Evolutionary conservation across 2,888 invertebrate genomes (phyloP).

Genomic region (Andricus curvator): DNA sequence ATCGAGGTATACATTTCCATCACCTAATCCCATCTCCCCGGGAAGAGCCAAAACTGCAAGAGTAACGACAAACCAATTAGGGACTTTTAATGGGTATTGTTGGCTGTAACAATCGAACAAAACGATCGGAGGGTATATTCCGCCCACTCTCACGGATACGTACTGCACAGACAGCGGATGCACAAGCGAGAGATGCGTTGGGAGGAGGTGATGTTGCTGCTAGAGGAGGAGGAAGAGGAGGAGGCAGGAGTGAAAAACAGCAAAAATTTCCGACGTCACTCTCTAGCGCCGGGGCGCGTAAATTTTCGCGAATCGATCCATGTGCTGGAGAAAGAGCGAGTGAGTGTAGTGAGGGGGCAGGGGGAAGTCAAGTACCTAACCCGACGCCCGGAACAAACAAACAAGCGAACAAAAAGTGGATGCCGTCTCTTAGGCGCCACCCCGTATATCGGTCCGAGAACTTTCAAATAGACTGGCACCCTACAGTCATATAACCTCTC

Average conservation of each 20-base stretch:
- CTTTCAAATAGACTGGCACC: constrained; percentile 61
- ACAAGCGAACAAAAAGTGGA: constrained; percentile 67
- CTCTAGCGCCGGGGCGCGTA: constrained; percentile 65
- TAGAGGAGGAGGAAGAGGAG: constrained; percentile 32
- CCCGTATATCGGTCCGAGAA: constrained; percentile 58
- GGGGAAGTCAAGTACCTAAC: constrained; percentile 59
- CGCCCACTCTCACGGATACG: constrained; percentile 37
- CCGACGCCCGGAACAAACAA: constrained; percentile 71
- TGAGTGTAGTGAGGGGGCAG: constrained; percentile 44
- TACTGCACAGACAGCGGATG: constrained; percentile 38
- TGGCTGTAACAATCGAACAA: constrained; percentile 65
- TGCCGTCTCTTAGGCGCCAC: constrained; percentile 72
- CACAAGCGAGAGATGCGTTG: constrained; percentile 44
- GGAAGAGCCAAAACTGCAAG: constrained; percentile 50
- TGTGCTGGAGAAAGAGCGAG: constrained; percentile 51
- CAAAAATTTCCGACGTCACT: constrained; percentile 66
- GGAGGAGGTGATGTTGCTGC: background rate
- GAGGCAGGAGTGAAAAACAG: constrained; percentile 58
- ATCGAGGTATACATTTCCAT: background rate
- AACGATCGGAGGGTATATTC: constrained; percentile 61
- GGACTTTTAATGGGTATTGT: constrained; percentile 60
- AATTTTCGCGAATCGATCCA: constrained; percentile 72
- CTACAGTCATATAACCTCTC: constrained; percentile 19
- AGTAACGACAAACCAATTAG: constrained; percentile 69
- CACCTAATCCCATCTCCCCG: constrained; percentile 5